Conservation (phyloP, 2,797 vertebrate genomes). For the Phrynocephalus forsythii region DNA sequence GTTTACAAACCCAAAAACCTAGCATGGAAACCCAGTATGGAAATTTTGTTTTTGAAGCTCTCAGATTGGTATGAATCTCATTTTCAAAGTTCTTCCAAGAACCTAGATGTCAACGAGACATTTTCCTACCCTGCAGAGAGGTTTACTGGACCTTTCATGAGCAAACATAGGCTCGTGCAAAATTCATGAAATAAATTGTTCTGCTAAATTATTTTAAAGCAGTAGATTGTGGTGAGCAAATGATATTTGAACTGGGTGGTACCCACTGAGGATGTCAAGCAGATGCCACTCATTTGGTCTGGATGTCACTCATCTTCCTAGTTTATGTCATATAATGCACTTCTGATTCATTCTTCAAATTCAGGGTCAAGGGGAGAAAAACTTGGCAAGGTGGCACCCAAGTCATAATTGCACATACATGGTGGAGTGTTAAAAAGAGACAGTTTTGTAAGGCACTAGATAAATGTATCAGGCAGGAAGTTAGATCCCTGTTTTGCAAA, state of each 20-base stretch:
- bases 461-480: neutral
- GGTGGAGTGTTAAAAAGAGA: neutral
- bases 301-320: neutral
- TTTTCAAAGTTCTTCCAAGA: neutral
- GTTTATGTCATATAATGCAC: neutral
- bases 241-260: neutral
- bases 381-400: neutral
- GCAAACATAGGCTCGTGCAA: neutral
- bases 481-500: neutral
- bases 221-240: neutral
- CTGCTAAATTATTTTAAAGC: neutral
- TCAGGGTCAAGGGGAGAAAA: neutral
- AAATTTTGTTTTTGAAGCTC: neutral
- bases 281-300: too few species aligned
- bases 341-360: neutral
- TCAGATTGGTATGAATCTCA: neutral
- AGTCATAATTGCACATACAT: too few species aligned
- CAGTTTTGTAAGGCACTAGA: neutral
- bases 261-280: neutral
- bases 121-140: neutral
- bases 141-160: neutral
- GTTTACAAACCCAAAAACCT: neutral
- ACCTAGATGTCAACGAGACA: neutral
- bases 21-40: neutral
- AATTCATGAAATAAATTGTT: neutral